phyloP scores from a whole-genome alignment of 2,888 invertebrate genomes.

The Drosophila subsilvestris region DNA sequence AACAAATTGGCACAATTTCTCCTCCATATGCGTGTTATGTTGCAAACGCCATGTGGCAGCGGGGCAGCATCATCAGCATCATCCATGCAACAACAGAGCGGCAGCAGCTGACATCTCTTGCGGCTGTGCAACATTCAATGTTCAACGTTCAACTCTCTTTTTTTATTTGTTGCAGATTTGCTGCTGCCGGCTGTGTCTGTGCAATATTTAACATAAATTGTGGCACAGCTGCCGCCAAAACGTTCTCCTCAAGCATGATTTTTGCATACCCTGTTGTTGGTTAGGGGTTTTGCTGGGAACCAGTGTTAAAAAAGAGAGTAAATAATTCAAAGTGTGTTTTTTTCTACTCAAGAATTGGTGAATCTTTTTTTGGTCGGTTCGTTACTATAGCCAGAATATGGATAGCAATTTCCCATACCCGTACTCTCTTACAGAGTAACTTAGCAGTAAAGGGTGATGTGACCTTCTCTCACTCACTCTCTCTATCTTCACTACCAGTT shows the following conservation, averaged over 20 bases:
- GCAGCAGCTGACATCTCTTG: conserved; percentile 52
- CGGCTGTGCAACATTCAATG: conserved; percentile 50
- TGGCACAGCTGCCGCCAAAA: conserved; percentile 61
- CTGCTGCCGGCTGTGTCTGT: conserved; percentile 57
- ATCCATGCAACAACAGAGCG: conserved; percentile 5
- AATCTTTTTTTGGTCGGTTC: too few relatives aligned
- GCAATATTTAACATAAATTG: conserved; percentile 74
- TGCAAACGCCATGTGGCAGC: conserved; percentile 60
- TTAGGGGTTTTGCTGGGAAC: not conserved
- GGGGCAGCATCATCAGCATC: conserved; percentile 45
- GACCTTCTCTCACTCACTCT: too few relatives aligned
- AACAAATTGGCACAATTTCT: conserved; percentile 79
- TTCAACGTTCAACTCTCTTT: conserved; percentile 64
- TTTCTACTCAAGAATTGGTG: too few relatives aligned
- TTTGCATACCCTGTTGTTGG: conserved; percentile 33
- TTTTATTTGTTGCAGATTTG: conserved; percentile 58
- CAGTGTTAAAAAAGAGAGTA: too few relatives aligned
- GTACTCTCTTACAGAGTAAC: too few relatives aligned
- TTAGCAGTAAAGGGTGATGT: too few relatives aligned
- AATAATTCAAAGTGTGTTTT: not conserved
- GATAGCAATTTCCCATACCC: not conserved
- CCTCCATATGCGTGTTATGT: conserved; percentile 67
- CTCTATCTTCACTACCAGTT: too few relatives aligned
- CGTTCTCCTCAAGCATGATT: conserved; percentile 34
- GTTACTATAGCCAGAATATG: not conserved